Conservation (phyloP, 2,888 invertebrate genomes). For the Eilema sororculum region DNA sequence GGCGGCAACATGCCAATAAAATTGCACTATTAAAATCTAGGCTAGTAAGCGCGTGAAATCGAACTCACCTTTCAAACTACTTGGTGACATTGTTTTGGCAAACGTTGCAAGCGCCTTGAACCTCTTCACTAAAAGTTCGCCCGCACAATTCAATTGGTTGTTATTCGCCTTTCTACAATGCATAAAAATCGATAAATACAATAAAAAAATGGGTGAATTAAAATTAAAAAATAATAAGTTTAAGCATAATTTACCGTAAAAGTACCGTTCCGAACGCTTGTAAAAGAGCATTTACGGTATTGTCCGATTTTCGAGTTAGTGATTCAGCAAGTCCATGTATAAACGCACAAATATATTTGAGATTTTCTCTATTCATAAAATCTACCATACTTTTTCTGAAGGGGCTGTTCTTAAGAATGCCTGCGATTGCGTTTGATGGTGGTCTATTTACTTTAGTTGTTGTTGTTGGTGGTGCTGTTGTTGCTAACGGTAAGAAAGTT, state of each 20-base stretch:
- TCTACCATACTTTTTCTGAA: neutral
- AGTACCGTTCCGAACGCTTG: constrained; percentile 1
- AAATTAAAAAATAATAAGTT: neutral
- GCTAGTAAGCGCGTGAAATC: neutral
- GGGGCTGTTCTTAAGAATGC: neutral
- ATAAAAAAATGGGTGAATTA: no score
- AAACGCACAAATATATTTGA: constrained; percentile 12
- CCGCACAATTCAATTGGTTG: neutral
- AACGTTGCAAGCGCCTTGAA: neutral
- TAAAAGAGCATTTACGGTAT: neutral
- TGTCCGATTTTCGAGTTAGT: neutral
- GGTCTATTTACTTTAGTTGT: neutral
- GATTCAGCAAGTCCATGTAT: neutral
- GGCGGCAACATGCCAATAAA: no score
- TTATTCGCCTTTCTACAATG: neutral
- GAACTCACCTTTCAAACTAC: neutral
- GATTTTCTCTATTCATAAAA: neutral
- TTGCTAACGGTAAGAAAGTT: neutral
- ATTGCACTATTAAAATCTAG: no score
- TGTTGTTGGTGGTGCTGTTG: neutral
- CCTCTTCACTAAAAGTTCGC: neutral
- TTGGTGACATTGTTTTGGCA: neutral
- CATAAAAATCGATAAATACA: no score
- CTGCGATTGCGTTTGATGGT: neutral
- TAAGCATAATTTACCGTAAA: neutral